Percentiles rank a stretch among this genome's conserved stretches.
Conservation (phyloP, 1,140 invertebrate genomes). For the Pygmarrhopalites habei region DNA sequence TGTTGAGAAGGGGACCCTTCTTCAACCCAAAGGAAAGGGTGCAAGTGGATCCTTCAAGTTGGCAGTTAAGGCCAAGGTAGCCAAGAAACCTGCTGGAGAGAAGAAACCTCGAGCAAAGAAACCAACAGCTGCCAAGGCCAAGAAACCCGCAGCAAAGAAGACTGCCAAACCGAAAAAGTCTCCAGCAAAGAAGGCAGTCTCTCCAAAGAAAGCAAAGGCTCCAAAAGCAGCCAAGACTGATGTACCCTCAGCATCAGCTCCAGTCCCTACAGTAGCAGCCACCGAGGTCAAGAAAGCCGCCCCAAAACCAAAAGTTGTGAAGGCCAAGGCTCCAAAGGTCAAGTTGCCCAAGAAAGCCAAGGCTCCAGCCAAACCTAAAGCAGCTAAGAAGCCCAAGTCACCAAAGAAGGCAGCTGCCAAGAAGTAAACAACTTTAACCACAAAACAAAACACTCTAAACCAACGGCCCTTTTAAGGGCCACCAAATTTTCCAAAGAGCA, state of each 20-base stretch:
- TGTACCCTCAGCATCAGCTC: not conserved
- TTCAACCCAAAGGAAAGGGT: constrained; percentile 42
- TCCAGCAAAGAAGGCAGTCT: not conserved
- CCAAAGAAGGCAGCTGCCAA: not conserved
- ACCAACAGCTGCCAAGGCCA: constrained; percentile 5
- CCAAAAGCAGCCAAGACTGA: not conserved
- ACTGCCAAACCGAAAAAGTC: constrained; percentile 8
- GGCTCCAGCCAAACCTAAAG: not conserved
- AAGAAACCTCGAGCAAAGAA: constrained; percentile 20
- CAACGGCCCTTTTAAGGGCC: no score
- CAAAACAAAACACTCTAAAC: not conserved
- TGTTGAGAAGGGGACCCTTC: constrained; percentile 37
- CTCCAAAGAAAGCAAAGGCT: not conserved
- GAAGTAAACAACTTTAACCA: not conserved
- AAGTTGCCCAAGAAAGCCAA: not conserved
- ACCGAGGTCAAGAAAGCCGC: constrained; percentile 12
- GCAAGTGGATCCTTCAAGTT: constrained; percentile 42
- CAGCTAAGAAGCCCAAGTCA: not conserved
- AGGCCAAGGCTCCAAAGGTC: constrained; percentile 1
- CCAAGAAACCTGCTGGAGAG: constrained; percentile 28
- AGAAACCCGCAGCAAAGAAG: constrained; percentile 27
- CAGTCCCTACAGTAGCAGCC: not conserved
- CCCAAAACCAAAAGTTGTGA: not conserved
- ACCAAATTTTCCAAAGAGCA: no score
- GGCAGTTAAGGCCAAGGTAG: constrained; percentile 37